Evolutionary conservation across 2,888 invertebrate species (phyloP).

Genomic region (Julus scandinavius): DNA sequence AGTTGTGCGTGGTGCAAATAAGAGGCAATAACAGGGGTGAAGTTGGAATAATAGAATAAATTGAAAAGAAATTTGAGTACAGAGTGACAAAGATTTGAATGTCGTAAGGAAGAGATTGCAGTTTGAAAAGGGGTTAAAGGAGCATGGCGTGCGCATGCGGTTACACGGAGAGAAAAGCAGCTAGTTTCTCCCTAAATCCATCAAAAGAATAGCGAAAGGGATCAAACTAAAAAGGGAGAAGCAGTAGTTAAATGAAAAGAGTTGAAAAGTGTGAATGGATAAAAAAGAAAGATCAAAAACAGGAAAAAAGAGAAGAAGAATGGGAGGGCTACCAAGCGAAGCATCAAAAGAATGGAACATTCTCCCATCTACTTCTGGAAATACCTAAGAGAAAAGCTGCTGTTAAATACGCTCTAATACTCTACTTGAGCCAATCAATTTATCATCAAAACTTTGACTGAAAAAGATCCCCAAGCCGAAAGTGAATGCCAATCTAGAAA

Average conservation of each 20-base stretch:
- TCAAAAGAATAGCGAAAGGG: not conserved
- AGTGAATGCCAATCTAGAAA: conserved; percentile 43
- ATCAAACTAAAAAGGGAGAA: conserved; percentile 12
- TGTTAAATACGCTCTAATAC: conserved; percentile 46
- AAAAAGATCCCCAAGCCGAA: not conserved
- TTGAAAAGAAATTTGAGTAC: conserved; percentile 20
- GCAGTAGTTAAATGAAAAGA: conserved; percentile 26
- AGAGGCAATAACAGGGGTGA: not conserved
- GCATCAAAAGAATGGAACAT: not conserved
- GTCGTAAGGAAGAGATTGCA: conserved; percentile 28
- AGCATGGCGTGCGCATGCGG: not conserved
- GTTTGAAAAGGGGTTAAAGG: conserved; percentile 19
- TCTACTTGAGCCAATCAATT: conserved; percentile 45
- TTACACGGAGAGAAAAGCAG: not conserved
- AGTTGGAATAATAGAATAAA: not conserved
- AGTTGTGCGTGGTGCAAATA: not conserved
- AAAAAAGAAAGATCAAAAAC: conserved; percentile 36
- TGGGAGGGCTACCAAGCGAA: not conserved
- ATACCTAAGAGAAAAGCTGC: conserved; percentile 38
- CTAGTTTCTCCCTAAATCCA: conserved; percentile 4
- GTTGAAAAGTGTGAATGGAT: conserved; percentile 40
- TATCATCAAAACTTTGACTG: conserved; percentile 45
- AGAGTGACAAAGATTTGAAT: conserved; percentile 36
- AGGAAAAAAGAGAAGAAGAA: not conserved
- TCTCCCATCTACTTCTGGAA: not conserved